These are phyloP conservation scores for Drosophila melanogaster DNA, from an alignment of 1,140 invertebrate genomes.

Conservation along the genomic window DNA sequence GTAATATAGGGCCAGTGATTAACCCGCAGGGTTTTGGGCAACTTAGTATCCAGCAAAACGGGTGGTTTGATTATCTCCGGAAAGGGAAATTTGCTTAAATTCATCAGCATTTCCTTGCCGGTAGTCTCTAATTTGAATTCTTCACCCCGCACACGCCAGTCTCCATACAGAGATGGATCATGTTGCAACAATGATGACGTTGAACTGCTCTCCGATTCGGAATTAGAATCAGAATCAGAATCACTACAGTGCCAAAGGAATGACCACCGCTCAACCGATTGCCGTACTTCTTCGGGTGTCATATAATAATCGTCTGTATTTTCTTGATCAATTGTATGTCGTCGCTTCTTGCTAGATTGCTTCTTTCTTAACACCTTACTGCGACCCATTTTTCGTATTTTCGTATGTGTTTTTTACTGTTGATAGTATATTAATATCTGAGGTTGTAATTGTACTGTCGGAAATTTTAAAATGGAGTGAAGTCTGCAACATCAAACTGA, in stretches of 20 bases:
- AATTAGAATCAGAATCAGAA: background rate
- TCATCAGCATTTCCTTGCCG: background rate
- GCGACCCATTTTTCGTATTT: slow-evolving; percentile 1
- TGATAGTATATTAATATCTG: background rate
- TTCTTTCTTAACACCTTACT: background rate
- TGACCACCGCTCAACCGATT: background rate
- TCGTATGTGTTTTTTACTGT: background rate
- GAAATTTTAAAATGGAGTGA: background rate
- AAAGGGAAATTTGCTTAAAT: background rate
- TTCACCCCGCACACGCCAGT: background rate
- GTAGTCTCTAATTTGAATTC: background rate
- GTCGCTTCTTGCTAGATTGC: background rate
- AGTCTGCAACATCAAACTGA: background rate
- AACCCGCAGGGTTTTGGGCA: background rate
- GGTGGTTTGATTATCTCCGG: background rate
- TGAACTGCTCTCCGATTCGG: background rate
- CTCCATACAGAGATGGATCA: background rate
- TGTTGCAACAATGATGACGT: too few species aligned
- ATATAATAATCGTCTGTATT: background rate
- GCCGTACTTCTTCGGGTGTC: background rate
- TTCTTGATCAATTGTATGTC: too few species aligned
- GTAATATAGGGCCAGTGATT: background rate
- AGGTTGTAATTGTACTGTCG: background rate
- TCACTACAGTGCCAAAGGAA: background rate
- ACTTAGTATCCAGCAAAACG: background rate